A percentile compares a stretch with the other conserved stretches of the same genome.
phyloP scores from a whole-genome alignment of 2,888 invertebrate species.

The Blomia tropicalis region DNA sequence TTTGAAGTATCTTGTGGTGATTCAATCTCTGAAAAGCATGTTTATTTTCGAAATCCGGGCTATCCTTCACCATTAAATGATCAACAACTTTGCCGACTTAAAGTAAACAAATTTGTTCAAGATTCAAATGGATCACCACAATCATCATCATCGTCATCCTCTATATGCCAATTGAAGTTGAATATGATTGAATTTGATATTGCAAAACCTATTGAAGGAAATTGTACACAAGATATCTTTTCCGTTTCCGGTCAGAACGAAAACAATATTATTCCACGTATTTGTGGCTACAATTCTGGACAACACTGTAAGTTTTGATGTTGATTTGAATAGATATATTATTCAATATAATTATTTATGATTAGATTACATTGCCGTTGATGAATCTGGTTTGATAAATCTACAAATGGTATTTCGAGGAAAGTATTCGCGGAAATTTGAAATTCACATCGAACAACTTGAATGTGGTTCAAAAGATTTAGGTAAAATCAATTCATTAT shows the following conservation, averaged over 20 bases:
- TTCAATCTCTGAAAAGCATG: constrained; percentile 27
- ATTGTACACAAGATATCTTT: constrained; percentile 31
- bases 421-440: constrained; percentile 28
- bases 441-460: constrained; percentile 31
- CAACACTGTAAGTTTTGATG: constrained; percentile 31
- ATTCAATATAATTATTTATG: neutral
- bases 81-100: constrained; percentile 27
- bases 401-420: constrained; percentile 30
- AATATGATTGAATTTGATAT: constrained; percentile 31
- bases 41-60: constrained; percentile 31
- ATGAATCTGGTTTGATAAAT: constrained; percentile 30
- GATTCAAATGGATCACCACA: no score
- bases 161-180: constrained; percentile 31
- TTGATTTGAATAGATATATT: constrained; percentile 1
- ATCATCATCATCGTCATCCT: neutral
- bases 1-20: constrained; percentile 31
- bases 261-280: constrained; percentile 31
- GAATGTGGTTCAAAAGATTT: constrained; percentile 27
- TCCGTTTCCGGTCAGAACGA: constrained; percentile 31
- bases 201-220: constrained; percentile 31
- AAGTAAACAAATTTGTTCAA: constrained; percentile 29
- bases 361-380: constrained; percentile 30
- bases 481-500: constrained; percentile 24
- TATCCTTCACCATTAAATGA: constrained; percentile 29
- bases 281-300: constrained; percentile 31